Conservation (phyloP, 2,113 vertebrate species). For the Tursiops truncatus region DNA sequence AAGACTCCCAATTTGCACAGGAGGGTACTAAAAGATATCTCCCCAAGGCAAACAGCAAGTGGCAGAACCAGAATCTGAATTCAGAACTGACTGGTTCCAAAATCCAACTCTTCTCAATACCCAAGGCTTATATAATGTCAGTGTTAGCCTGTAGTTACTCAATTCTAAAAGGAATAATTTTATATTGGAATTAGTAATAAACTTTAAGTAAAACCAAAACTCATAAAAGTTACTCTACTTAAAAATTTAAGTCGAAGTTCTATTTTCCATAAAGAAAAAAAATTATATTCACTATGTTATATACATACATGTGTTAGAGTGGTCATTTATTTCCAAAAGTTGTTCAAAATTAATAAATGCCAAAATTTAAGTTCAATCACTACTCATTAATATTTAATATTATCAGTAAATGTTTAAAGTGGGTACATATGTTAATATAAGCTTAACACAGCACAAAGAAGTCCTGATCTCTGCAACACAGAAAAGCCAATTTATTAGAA, state of each 20-base stretch:
- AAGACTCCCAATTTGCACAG: background rate
- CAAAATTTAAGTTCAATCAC: background rate
- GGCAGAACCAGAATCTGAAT: background rate
- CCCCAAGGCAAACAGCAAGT: background rate
- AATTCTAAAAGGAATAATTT: slow-evolving; percentile 39
- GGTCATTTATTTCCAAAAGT: slow-evolving; percentile 12
- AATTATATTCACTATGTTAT: background rate
- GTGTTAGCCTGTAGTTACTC: background rate
- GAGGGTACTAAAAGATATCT: background rate
- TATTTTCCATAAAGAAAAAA: slow-evolving; percentile 5
- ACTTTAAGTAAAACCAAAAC: slow-evolving; percentile 31
- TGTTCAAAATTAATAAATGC: slow-evolving; percentile 29
- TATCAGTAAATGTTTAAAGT: slow-evolving; percentile 47
- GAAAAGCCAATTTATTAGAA: slow-evolving; percentile 24
- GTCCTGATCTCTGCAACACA: background rate
- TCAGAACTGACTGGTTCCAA: background rate
- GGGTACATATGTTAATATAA: background rate
- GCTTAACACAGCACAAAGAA: background rate
- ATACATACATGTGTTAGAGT: background rate
- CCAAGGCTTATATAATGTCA: background rate
- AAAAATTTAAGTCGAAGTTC: background rate
- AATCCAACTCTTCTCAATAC: background rate
- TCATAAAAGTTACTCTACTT: background rate
- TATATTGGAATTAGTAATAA: background rate
- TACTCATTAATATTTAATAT: background rate